phyloP scores from a whole-genome alignment of 2,797 vertebrate genomes.

The Ceryle rudis region DNA sequence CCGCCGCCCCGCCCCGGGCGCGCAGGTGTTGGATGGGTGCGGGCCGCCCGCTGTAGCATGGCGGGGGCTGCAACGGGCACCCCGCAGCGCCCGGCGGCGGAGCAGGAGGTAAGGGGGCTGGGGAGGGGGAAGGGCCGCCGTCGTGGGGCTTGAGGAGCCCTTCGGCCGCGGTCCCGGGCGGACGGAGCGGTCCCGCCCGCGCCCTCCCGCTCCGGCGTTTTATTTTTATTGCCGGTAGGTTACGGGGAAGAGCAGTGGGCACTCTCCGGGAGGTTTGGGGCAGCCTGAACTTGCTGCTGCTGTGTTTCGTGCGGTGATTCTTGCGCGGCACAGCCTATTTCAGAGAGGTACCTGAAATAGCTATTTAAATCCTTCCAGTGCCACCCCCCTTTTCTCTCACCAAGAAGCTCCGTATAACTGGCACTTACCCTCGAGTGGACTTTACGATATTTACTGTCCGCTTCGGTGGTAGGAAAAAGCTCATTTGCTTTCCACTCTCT shows the following conservation, averaged over 20 bases:
- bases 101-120: not conserved
- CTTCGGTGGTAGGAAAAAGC: too few species aligned
- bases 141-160: not conserved
- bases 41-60: not conserved
- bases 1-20: conserved; percentile 37
- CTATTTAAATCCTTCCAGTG: accelerated
- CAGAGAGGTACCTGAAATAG: not conserved
- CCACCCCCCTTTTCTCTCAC: not conserved
- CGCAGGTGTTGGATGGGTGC: not conserved
- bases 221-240: not conserved
- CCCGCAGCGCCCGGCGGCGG: not conserved
- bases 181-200: not conserved
- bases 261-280: accelerated
- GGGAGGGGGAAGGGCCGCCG: not conserved
- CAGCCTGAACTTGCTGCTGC: not conserved
- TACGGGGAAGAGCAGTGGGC: not conserved
- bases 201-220: not conserved
- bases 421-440: accelerated
- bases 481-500: accelerated
- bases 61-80: not conserved
- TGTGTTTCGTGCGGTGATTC: accelerated
- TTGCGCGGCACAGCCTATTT: not conserved
- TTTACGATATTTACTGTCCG: accelerated
- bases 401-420: not conserved
- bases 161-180: not conserved